These are phyloP conservation scores for Pedetes capensis DNA, from an alignment of 2,113 vertebrate genomes.

Conservation along the genomic window DNA sequence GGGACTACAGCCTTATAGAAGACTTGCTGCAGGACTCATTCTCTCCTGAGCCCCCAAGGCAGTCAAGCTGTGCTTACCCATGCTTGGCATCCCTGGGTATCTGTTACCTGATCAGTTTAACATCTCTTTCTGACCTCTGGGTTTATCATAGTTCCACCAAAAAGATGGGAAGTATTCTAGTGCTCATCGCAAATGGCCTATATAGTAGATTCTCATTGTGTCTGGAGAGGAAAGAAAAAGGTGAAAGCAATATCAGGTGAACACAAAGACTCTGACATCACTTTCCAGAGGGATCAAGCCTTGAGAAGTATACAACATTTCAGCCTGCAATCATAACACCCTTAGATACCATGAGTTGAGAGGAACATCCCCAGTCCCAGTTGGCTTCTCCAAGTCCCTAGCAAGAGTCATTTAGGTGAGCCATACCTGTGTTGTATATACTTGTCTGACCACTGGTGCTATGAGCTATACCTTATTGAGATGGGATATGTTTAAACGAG, in stretches of 20 bases:
- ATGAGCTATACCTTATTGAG: neutral
- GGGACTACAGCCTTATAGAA: neutral
- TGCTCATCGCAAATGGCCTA: neutral
- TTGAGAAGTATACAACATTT: neutral
- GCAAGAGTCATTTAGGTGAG: neutral
- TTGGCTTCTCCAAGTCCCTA: neutral
- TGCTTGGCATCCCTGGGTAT: neutral
- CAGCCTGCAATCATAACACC: neutral
- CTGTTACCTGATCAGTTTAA: neutral
- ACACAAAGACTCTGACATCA: neutral
- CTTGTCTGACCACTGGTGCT: neutral
- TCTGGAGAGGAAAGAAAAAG: neutral
- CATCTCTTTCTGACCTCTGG: neutral
- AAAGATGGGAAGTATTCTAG: constrained; percentile 51
- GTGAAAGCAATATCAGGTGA: neutral
- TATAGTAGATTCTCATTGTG: neutral
- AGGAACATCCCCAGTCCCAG: rapidly evolving
- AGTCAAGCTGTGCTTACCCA: too few species aligned
- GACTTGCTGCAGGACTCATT: neutral
- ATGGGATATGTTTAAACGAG: rapidly evolving
- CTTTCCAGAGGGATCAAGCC: neutral
- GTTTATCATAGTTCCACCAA: constrained; percentile 31
- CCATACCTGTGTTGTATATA: rapidly evolving
- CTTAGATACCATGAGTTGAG: neutral
- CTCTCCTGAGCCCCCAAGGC: neutral